Conservation (phyloP, 2,888 invertebrate genomes). For the Temnothorax unifasciatus region DNA sequence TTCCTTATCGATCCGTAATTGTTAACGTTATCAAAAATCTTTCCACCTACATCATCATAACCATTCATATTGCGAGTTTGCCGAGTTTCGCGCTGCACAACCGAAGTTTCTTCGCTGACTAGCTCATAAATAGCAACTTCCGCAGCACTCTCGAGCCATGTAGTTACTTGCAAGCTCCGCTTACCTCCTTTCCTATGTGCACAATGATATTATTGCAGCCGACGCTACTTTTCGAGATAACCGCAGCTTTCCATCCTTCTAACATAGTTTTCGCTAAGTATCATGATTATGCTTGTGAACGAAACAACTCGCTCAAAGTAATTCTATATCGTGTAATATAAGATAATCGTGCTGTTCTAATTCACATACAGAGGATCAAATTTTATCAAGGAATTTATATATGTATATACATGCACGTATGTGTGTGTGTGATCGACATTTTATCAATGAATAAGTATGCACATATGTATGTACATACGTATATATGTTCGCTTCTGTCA, state of each 20-base stretch:
- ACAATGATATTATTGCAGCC: slow-evolving; percentile 51
- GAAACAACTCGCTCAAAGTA: slow-evolving; percentile 39
- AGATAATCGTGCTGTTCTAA: not conserved
- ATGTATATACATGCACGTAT: too few relatives aligned
- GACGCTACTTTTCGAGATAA: slow-evolving; percentile 50
- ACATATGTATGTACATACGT: not conserved
- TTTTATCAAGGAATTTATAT: slow-evolving; percentile 5
- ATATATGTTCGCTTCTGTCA: not conserved
- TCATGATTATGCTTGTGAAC: slow-evolving; percentile 36
- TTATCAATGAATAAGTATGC: too few relatives aligned
- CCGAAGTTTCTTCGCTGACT: slow-evolving; percentile 41
- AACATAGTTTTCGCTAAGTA: slow-evolving; percentile 45
- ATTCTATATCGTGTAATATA: slow-evolving; percentile 30
- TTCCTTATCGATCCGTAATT: not conserved
- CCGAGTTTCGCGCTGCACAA: slow-evolving; percentile 34
- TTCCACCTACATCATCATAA: slow-evolving; percentile 19
- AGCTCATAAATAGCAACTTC: slow-evolving; percentile 53
- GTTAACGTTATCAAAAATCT: slow-evolving; percentile 31
- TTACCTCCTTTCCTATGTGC: slow-evolving; percentile 35
- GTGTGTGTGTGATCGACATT: not conserved
- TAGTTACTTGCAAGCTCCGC: slow-evolving; percentile 48
- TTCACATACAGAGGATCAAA: not conserved
- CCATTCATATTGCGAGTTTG: slow-evolving; percentile 36
- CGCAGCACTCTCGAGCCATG: slow-evolving; percentile 30
- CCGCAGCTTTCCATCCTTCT: slow-evolving; percentile 50